Percentiles rank a stretch among this genome's conserved stretches.
These are phyloP conservation scores for Choloepus hoffmanni DNA, from an alignment of 2,113 vertebrate genomes.

Conservation along the genomic window DNA sequence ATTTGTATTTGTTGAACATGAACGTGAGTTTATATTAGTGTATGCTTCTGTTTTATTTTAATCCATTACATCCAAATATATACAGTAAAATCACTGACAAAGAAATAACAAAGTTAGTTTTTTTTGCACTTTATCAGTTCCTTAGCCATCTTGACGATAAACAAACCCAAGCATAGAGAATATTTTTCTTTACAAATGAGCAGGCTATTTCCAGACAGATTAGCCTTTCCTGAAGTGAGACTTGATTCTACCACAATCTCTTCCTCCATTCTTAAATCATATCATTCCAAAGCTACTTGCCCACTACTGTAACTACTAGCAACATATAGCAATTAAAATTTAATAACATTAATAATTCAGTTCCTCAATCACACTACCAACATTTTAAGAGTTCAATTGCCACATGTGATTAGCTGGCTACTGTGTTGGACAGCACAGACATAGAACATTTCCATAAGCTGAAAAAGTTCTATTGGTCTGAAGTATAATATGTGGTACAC, in stretches of 20 bases:
- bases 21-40: neutral
- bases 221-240: neutral
- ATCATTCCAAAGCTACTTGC: neutral
- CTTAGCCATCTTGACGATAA: neutral
- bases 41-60: neutral
- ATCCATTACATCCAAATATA: neutral
- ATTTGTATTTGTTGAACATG: neutral
- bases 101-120: neutral
- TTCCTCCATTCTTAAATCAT: neutral
- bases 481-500: neutral
- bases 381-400: neutral
- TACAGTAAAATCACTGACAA: neutral
- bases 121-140: neutral
- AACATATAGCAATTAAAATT: neutral
- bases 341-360: neutral
- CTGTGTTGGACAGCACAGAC: neutral
- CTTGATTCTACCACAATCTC: neutral
- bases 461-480: neutral
- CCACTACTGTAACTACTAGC: neutral
- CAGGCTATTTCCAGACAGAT: neutral
- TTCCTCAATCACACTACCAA: neutral
- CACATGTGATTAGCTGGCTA: neutral
- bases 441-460: constrained; percentile 8
- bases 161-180: neutral
- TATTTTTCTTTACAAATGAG: constrained; percentile 7